These are phyloP conservation scores for Chaenogobius annularis DNA, from an alignment of 2,113 vertebrate species.

Conservation along the genomic window DNA sequence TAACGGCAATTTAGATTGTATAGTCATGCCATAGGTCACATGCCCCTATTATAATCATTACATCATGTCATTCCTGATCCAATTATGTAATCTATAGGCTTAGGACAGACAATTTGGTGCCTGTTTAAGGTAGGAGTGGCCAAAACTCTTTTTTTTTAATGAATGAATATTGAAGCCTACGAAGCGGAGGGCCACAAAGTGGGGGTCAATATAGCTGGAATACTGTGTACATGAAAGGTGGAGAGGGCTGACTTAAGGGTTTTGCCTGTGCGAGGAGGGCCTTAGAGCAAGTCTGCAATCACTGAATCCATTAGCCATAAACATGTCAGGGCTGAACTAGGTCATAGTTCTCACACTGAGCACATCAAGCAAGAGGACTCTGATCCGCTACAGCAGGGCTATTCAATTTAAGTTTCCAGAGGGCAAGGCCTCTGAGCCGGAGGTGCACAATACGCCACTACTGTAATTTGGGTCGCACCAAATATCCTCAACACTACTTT, in stretches of 20 bases:
- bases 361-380: constrained; percentile 57
- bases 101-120: background rate
- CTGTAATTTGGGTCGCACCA: too few species aligned
- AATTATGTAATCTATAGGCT: background rate
- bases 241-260: constrained; percentile 29
- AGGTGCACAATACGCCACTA: too few species aligned
- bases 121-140: background rate
- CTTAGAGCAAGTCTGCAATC: constrained; percentile 66
- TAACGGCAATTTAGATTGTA: too few species aligned
- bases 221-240: constrained; percentile 12
- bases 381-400: constrained; percentile 10
- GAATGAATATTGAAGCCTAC: background rate
- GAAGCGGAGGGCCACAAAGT: background rate
- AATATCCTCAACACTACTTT: too few species aligned
- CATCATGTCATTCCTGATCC: background rate
- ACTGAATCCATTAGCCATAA: constrained; percentile 71
- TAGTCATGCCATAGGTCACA: too few species aligned
- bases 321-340: constrained; percentile 73
- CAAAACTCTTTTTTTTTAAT: background rate
- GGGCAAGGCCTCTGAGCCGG: too few species aligned
- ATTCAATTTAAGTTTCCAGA: too few species aligned
- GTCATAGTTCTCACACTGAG: constrained; percentile 58
- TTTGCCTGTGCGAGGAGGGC: constrained; percentile 59
- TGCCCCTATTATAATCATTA: background rate
- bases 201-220: background rate